phyloP scores from a whole-genome alignment of 2,113 vertebrate species.

The Ptilorrhoa leucosticta region DNA sequence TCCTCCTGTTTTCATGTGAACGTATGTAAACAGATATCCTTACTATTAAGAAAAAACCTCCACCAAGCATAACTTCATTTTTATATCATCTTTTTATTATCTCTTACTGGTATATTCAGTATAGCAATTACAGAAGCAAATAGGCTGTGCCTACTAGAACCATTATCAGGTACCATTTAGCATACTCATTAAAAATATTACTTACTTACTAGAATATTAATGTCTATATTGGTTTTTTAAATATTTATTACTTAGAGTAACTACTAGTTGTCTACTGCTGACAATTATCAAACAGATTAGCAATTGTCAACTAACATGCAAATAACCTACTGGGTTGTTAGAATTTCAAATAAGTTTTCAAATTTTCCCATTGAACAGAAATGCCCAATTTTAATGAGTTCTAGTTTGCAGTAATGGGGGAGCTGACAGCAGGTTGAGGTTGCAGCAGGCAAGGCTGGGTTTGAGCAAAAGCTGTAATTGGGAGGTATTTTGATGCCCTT shows the following conservation, averaged over 20 bases:
- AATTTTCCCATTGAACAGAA: neutral
- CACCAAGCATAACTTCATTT: neutral
- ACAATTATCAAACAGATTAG: neutral
- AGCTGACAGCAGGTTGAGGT: neutral
- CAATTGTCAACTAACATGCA: neutral
- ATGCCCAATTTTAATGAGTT: neutral
- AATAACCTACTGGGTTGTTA: neutral
- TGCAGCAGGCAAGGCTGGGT: neutral
- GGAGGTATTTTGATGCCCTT: neutral
- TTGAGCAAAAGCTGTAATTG: neutral
- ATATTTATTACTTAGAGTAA: neutral
- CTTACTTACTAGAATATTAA: neutral
- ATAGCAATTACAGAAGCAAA: neutral
- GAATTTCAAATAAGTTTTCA: neutral
- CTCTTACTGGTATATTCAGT: neutral
- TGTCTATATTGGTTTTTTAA: neutral
- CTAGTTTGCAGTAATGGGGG: neutral
- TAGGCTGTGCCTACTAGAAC: neutral
- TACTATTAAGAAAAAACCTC: neutral
- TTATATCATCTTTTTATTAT: neutral
- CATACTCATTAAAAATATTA: neutral
- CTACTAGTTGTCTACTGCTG: neutral
- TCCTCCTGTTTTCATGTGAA: neutral
- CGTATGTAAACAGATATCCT: neutral
- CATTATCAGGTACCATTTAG: neutral